Conservation (phyloP, 1,140 invertebrate species). For the Asbolus verrucosus region DNA sequence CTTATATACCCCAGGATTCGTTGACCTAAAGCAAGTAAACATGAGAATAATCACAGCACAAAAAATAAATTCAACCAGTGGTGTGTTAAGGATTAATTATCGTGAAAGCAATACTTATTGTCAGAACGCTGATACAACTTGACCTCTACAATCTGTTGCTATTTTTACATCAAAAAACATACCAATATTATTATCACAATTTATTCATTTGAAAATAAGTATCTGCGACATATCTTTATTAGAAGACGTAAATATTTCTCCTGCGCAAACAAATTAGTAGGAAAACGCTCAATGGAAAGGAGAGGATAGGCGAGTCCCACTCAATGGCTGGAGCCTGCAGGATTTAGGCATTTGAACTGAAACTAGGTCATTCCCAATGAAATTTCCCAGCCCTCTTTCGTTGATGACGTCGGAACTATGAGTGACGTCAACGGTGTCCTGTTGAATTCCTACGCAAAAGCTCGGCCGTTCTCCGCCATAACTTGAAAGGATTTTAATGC, state of each 20-base stretch:
- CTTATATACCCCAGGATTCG: conserved; percentile 2
- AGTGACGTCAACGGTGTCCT: conserved; percentile 35
- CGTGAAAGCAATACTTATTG: not conserved
- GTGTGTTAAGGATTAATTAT: conserved; percentile 6
- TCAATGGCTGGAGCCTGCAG: conserved; percentile 33
- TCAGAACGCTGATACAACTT: not conserved
- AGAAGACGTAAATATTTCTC: conserved; percentile 3
- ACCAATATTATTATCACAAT: conserved; percentile 5
- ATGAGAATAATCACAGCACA: conserved; percentile 12
- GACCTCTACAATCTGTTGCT: not conserved
- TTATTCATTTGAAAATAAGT: conserved; percentile 9
- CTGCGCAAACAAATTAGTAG: not conserved
- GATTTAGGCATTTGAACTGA: conserved; percentile 39
- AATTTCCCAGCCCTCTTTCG: conserved; percentile 8
- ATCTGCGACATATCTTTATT: conserved; percentile 8
- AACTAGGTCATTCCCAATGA: conserved; percentile 40
- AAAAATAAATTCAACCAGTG: not conserved
- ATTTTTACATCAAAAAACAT: not conserved
- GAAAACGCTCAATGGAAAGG: conserved; percentile 20
- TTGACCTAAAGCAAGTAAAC: conserved; percentile 18
- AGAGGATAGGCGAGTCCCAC: no score
- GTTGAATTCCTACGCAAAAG: conserved; percentile 4
- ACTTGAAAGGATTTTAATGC: not conserved
- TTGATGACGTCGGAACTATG: conserved; percentile 28
- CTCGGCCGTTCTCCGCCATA: not conserved